Percentiles rank a stretch among this genome's conserved stretches.
Evolutionary conservation across 2,888 invertebrate genomes (phyloP).

Genomic region (Gryllus longicercus): DNA sequence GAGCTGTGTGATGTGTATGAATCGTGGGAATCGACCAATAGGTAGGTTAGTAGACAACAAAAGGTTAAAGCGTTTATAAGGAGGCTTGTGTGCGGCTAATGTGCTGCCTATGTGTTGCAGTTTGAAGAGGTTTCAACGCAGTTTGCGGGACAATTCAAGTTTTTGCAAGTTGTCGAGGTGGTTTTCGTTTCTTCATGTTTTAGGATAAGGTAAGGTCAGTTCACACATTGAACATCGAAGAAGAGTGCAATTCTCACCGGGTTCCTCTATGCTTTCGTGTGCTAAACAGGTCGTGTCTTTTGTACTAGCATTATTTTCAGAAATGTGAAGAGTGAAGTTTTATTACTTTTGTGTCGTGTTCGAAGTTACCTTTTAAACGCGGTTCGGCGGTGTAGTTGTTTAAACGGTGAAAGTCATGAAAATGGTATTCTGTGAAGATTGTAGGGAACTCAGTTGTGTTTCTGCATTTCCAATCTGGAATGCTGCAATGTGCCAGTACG

Average conservation of each 20-base stretch:
- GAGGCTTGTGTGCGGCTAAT: too few relatives aligned
- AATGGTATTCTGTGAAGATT: conserved; percentile 35
- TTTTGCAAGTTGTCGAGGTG: conserved; percentile 32
- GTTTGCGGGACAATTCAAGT: neutral
- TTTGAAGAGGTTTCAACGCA: too few relatives aligned
- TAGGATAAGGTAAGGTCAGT: conserved; percentile 38
- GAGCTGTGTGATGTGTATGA: too few relatives aligned
- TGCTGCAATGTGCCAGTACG: conserved; percentile 36
- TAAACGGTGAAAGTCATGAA: conserved; percentile 34
- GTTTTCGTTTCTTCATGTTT: conserved; percentile 33
- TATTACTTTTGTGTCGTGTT: conserved; percentile 38
- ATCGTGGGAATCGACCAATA: too few relatives aligned
- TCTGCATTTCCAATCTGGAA: conserved; percentile 37
- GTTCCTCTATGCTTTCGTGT: conserved; percentile 34
- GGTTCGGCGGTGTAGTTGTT: conserved; percentile 33
- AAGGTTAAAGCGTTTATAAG: too few relatives aligned
- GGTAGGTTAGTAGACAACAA: too few relatives aligned
- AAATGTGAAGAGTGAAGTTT: conserved; percentile 37
- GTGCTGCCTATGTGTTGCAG: too few relatives aligned
- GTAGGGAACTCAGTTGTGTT: conserved; percentile 37
- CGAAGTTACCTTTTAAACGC: conserved; percentile 36
- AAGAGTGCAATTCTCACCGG: conserved; percentile 36
- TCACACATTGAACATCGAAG: conserved; percentile 35
- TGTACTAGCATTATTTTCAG: conserved; percentile 36
- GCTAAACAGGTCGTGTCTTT: conserved; percentile 36